phyloP scores from a whole-genome alignment of 2,113 vertebrate species.

The Pygoscelis adeliae region DNA sequence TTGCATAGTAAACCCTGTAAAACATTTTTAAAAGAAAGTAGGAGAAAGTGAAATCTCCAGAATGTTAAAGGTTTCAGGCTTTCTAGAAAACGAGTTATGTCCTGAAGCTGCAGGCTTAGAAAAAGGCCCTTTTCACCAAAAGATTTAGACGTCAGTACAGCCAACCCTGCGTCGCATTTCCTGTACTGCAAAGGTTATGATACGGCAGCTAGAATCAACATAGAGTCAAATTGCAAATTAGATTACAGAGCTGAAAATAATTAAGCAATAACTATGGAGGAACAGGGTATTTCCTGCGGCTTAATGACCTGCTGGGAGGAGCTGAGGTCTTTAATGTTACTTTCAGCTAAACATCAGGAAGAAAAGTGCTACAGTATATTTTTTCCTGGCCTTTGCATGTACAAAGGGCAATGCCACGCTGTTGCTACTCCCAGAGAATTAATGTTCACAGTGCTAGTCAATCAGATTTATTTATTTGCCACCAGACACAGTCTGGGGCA shows the following conservation, averaged over 20 bases:
- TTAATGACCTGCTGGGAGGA: slow-evolving; percentile 59
- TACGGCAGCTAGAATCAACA: slow-evolving; percentile 18
- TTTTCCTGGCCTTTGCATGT: not conserved
- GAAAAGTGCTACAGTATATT: slow-evolving; percentile 2
- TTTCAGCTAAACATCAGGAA: slow-evolving; percentile 28
- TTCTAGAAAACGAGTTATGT: not conserved
- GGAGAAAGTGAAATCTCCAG: not conserved
- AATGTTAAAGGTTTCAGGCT: not conserved
- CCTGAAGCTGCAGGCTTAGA: not conserved
- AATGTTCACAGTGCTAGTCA: not conserved
- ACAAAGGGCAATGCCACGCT: slow-evolving; percentile 24
- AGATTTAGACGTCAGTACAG: not conserved
- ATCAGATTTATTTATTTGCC: slow-evolving; percentile 55
- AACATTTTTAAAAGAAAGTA: slow-evolving; percentile 20
- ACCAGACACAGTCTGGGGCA: not conserved
- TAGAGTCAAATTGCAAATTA: slow-evolving; percentile 55
- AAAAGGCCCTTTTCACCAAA: not conserved
- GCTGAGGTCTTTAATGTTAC: slow-evolving; percentile 21
- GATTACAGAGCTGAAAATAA: slow-evolving; percentile 67
- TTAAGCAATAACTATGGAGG: slow-evolving; percentile 42
- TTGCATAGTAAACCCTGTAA: slow-evolving; percentile 19
- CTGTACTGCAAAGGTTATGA: not conserved
- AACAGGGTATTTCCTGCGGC: slow-evolving; percentile 43
- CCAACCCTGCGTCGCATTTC: not conserved
- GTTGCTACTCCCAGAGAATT: slow-evolving; percentile 9